These are phyloP conservation scores for Hypanus sabinus DNA, from an alignment of 2,113 vertebrate species.

Conservation along the genomic window DNA sequence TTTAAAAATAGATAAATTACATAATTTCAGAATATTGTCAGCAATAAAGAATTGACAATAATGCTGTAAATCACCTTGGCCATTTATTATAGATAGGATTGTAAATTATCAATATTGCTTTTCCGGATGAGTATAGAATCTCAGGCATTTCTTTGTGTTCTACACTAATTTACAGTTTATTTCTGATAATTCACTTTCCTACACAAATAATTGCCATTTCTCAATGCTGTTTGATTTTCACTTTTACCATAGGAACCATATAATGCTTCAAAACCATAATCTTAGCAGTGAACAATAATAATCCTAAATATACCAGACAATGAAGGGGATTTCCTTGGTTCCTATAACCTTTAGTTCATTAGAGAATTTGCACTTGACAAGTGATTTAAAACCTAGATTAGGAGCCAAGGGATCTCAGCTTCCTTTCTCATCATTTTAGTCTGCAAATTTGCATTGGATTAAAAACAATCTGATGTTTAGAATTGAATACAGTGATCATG, in stretches of 20 bases:
- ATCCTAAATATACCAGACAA: not conserved
- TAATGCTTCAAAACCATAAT: not conserved
- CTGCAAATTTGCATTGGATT: not conserved
- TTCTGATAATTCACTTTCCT: constrained; percentile 5
- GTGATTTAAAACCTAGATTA: not conserved
- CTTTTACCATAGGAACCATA: not conserved
- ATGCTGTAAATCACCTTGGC: not conserved
- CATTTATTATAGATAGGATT: not conserved
- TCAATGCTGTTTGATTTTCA: not conserved
- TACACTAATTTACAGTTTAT: not conserved
- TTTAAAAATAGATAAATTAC: not conserved
- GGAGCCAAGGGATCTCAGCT: not conserved
- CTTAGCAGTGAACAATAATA: not conserved
- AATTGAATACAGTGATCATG: not conserved
- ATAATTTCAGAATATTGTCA: not conserved
- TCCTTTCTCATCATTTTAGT: not conserved
- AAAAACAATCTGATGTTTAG: not conserved
- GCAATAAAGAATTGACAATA: not conserved
- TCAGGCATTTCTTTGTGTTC: not conserved
- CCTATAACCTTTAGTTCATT: too few species aligned
- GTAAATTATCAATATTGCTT: not conserved
- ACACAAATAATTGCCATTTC: not conserved
- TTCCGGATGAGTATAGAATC: not conserved
- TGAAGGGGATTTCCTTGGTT: not conserved
- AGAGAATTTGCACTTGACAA: too few species aligned